A percentile compares a stretch with the other conserved stretches of the same genome.
Evolutionary conservation across 2,113 vertebrate species (phyloP).

Genomic region (Corapipo altera): DNA sequence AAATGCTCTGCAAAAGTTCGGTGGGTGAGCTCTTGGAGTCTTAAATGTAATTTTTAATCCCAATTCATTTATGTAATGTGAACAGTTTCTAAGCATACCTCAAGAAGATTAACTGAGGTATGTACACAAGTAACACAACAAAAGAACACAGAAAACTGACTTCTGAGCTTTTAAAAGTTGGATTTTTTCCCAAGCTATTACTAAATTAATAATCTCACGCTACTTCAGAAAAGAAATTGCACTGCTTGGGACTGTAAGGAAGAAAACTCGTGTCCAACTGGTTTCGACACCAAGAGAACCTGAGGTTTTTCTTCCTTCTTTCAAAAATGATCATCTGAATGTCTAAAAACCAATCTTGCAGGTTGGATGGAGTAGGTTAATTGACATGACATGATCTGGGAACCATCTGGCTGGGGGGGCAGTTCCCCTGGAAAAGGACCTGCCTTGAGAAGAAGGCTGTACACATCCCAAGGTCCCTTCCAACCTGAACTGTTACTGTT

Average conservation of each 20-base stretch:
- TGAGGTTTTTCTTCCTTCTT: neutral
- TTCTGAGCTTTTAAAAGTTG: neutral
- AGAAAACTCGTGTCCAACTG: neutral
- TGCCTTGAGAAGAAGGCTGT: neutral
- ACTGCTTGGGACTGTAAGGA: neutral
- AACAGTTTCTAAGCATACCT: neutral
- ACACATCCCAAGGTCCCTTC: neutral
- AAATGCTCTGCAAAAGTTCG: neutral
- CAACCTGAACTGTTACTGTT: neutral
- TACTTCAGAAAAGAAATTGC: neutral
- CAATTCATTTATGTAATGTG: neutral
- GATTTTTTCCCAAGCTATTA: neutral
- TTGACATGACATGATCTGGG: neutral
- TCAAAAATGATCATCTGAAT: neutral
- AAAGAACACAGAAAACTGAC: neutral
- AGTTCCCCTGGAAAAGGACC: neutral
- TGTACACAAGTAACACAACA: neutral
- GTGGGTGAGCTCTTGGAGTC: neutral
- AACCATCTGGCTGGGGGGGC: fast-evolving
- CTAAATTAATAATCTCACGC: neutral
- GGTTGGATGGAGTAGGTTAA: neutral
- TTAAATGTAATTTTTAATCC: neutral
- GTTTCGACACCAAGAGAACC: neutral
- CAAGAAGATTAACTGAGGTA: fast-evolving
- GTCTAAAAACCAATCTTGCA: neutral